Evolutionary conservation across 2,113 vertebrate species (phyloP), one percentile per base, ranked within the genome.

Genomic region (Egretta garzetta): DNA sequence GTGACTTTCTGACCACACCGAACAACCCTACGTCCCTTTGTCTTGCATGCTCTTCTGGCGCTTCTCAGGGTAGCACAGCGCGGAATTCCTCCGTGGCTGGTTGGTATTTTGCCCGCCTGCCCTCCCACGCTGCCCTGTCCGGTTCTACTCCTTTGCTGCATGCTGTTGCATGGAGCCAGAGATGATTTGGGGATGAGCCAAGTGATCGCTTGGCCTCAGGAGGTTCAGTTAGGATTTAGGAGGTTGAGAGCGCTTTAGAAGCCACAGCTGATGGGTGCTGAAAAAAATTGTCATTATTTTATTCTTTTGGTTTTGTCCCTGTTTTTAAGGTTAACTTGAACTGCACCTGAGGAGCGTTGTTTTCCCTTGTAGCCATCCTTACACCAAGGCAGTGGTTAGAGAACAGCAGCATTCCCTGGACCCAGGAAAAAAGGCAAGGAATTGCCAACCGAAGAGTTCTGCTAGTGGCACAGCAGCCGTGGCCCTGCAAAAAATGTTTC

Each of bases 311-410:
- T 22, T 60, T 62, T 81, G 24, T 35, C 41, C 35, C 35, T 71
- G 52, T 3, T 41, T 80, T 62, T 58, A 37, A 45, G 8, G 30
- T 41, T 50, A 47, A 19, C 28, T 60, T 22, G 21, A 39, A 13
- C 45, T 9, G 3, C 5, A 0, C 6, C 1, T 1, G 1, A 19
- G n/a, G 7, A 66, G 13, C 1, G 2, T 15, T 45, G 4, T 37
- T 72, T 52, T 62, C 53, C 41, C 26, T 14, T 23, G 37, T 35
- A n/a, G 4, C 43, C 3, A 1, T 39, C 39, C 47, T 80, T 16
- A 18, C 13, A 2, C n/a, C 1, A 1, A n/a, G 58, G 37, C 60
- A 17, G 23, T 4, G n/a, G 18, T 26, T 8, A 21, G 32, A 28
- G 66, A 49, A 37, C 28, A 87, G 41, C 37, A 17, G 21, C 1